A percentile compares a stretch with the other conserved stretches of the same genome.
phyloP scores from a whole-genome alignment of 2,888 invertebrate genomes.

The Drosophila tripunctata region DNA sequence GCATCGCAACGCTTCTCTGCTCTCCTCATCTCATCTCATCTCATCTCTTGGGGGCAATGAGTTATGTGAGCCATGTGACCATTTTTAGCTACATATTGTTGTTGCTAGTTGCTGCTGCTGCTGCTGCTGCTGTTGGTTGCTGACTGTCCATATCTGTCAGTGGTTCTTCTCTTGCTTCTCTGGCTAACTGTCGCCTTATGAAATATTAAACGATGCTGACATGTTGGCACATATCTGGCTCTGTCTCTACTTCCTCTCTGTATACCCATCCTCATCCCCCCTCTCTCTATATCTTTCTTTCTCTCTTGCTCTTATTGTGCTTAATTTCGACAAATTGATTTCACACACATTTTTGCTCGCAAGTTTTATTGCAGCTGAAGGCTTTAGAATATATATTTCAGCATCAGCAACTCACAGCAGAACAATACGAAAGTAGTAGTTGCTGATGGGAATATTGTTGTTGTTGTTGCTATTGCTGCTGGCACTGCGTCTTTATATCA shows the following conservation, averaged over 20 bases:
- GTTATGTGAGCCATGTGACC: conserved; percentile 53
- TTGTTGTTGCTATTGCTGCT: conserved; percentile 49
- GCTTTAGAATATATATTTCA: conserved; percentile 25
- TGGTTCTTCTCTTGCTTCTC: conserved; percentile 19
- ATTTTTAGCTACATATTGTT: conserved; percentile 23
- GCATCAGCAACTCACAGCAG: no score
- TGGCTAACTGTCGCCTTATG: conserved; percentile 59
- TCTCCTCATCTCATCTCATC: background rate
- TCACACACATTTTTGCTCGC: conserved; percentile 65
- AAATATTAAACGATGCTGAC: conserved; percentile 67
- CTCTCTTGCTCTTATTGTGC: conserved; percentile 26
- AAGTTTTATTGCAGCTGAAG: conserved; percentile 21
- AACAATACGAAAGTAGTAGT: conserved; percentile 27
- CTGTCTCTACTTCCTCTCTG: background rate
- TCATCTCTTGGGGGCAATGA: conserved; percentile 24
- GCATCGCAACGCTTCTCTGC: background rate
- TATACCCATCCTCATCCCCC: background rate
- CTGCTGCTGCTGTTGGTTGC: conserved; percentile 5
- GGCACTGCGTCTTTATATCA: conserved; percentile 66
- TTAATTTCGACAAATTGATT: conserved; percentile 76
- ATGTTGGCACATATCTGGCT: conserved; percentile 61
- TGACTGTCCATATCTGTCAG: conserved; percentile 51
- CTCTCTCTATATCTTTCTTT: background rate
- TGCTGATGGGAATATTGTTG: conserved; percentile 52
- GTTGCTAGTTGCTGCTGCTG: conserved; percentile 3